A percentile compares a stretch with the other conserved stretches of the same genome.
phyloP scores from a whole-genome alignment of 2,113 vertebrate species.

The Vulpes lagopus region DNA sequence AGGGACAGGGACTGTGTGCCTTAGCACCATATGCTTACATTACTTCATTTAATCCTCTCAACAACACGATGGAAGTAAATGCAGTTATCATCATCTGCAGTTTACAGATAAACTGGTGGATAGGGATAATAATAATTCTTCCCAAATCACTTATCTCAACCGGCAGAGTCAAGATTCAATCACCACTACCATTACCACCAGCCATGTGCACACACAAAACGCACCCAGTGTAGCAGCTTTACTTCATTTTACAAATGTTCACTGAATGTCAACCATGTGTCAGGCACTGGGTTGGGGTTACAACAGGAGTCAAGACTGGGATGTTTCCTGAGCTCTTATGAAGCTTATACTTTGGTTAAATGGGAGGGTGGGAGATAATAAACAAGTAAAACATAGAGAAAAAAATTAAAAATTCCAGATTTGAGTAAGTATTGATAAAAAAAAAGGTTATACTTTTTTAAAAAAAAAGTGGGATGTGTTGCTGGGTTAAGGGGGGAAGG shows the following conservation, averaged over 20 bases:
- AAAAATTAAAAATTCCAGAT: not conserved
- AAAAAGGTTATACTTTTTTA: not conserved
- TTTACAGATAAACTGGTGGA: not conserved
- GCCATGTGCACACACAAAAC: not conserved
- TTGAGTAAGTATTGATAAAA: not conserved
- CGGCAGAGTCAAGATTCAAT: not conserved
- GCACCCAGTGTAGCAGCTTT: not conserved
- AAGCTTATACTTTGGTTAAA: not conserved
- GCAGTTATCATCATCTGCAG: not conserved
- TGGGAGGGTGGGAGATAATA: not conserved
- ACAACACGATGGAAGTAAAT: not conserved
- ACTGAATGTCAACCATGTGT: not conserved
- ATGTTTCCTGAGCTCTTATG: not conserved
- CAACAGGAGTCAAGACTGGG: not conserved
- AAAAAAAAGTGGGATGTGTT: not conserved
- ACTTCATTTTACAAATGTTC: not conserved
- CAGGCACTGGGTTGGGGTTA: not conserved
- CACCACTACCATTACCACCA: not conserved
- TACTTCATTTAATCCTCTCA: not conserved
- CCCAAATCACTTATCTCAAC: not conserved
- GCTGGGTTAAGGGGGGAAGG: not conserved
- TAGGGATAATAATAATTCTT: not conserved
- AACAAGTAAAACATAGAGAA: not conserved
- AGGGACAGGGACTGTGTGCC: not conserved
- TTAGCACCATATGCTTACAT: not conserved